phyloP scores from a whole-genome alignment of 2,113 vertebrate genomes.

The Istiophorus platypterus region DNA sequence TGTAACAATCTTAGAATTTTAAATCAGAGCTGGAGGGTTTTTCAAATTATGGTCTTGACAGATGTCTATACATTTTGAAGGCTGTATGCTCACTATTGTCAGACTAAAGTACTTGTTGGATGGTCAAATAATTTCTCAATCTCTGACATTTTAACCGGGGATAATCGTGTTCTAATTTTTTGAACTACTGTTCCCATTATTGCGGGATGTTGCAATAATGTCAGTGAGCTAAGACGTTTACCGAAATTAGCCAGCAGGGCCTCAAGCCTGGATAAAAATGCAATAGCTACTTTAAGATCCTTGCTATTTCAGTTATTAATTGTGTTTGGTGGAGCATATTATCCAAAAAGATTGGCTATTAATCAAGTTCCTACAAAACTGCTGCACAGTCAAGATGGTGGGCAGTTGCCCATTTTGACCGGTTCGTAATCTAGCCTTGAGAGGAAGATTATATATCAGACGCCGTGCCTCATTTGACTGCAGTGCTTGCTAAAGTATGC shows the following conservation, averaged over 20 bases:
- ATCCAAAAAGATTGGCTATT: conserved; percentile 8
- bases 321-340: not conserved
- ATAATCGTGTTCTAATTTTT: too few species aligned
- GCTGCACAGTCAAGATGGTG: not conserved
- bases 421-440: not conserved
- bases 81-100: too few species aligned
- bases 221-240: not conserved
- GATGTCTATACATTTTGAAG: not conserved
- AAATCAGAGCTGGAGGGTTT: not conserved
- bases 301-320: not conserved
- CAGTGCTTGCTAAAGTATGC: not conserved
- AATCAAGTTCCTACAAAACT: conserved; percentile 23
- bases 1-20: not conserved
- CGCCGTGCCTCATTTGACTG: not conserved
- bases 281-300: not conserved
- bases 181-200: not conserved
- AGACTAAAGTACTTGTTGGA: too few species aligned
- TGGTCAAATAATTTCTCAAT: too few species aligned
- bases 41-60: not conserved
- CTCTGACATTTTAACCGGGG: too few species aligned
- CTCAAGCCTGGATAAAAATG: not conserved
- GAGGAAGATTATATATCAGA: not conserved
- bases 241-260: not conserved
- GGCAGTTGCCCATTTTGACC: not conserved
- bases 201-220: not conserved